Evolutionary conservation across 2,888 invertebrate species (phyloP), one percentile per base, ranked within the genome.

Genomic region (Aporophyla lueneburgensis): DNA sequence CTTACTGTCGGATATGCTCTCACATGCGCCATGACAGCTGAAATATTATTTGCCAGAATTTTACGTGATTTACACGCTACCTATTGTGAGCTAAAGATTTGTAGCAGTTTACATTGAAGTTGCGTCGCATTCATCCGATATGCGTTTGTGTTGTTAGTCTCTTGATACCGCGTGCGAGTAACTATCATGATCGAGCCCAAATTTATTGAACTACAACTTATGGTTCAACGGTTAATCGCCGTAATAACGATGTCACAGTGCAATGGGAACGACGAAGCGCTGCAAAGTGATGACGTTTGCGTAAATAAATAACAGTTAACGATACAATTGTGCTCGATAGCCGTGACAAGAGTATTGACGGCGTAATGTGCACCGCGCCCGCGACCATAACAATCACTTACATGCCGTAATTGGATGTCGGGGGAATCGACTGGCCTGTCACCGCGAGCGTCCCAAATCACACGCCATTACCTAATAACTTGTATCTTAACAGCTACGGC

Each of bases 311-410:
- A 81, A 76, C 72, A 59, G 66, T 76, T 71, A 85, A 83, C 81
- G 69, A 85, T 70, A 76, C 81, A 85, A 85, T 72, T 71, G 71
- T 81, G 66, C 58, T 53, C 81, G 54, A 66, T 40, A 61, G 65
- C 65, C 27, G 71, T 69, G 82, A 71, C 85, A 67, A 63, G 70
- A 70, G 81, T 59, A 67, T 69, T 54, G 62, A 69, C 71, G 58
- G 27, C 71, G 63, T 74, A 33, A 53, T 71, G 71, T 65, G 63
- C 49, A 43, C 27, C 51, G 67, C 56, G 66, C 72, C 6, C 53
- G 56, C 66, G 72, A 73, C 76, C 40, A 61, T 73, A 81, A 76
- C 85, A 73, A 83, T 85, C 85, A 76, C 85, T 85, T 76, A 85
- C 72, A 6, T 12, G 61, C 24, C 46, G 81, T 85, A 76, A 81